These are phyloP conservation scores for Notamacropus eugenii DNA, from an alignment of 2,797 vertebrate genomes.

Conservation along the genomic window DNA sequence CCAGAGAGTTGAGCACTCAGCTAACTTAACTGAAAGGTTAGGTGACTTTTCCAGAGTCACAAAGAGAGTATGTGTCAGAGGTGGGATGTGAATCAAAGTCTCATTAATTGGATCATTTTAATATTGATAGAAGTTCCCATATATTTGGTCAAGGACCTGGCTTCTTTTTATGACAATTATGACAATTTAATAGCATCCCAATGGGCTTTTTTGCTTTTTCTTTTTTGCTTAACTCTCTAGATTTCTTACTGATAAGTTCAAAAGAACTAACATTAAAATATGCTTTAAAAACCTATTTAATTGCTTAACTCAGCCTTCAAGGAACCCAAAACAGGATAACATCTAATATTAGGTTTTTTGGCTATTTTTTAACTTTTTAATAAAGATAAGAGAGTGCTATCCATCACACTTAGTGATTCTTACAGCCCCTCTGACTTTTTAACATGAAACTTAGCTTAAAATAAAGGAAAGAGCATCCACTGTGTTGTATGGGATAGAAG, in stretches of 20 bases:
- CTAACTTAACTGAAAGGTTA: neutral
- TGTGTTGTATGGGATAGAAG: neutral
- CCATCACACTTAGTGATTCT: fast-evolving
- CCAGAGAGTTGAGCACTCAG: neutral
- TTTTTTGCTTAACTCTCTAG: neutral
- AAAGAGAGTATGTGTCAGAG: neutral
- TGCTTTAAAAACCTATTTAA: neutral
- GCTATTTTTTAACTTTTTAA: neutral
- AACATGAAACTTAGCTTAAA: neutral
- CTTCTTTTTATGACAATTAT: neutral
- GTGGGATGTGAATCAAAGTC: neutral
- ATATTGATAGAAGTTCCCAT: neutral
- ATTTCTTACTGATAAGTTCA: neutral
- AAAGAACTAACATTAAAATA: neutral
- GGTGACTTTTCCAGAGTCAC: neutral
- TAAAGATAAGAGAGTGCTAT: neutral
- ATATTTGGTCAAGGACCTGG: neutral
- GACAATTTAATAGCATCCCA: neutral
- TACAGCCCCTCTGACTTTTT: neutral
- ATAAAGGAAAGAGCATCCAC: neutral
- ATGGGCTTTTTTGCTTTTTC: neutral
- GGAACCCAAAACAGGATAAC: neutral
- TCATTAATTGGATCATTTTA: neutral
- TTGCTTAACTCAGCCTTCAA: neutral
- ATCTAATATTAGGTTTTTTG: neutral